phyloP scores from a whole-genome alignment of 2,113 vertebrate species.

The Poeciliopsis occidentalis region DNA sequence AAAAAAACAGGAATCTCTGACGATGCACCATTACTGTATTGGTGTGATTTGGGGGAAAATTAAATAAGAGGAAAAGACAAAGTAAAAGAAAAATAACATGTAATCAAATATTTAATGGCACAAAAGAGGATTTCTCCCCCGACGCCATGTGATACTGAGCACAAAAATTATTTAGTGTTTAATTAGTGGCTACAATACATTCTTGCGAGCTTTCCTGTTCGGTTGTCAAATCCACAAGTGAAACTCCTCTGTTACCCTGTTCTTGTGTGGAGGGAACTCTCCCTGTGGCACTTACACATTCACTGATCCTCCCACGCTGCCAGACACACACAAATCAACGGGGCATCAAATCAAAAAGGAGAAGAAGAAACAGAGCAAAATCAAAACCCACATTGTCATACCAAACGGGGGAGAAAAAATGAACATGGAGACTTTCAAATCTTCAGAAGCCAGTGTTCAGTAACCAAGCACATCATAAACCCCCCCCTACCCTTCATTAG shows the following conservation, averaged over 20 bases:
- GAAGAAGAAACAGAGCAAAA: constrained; percentile 12
- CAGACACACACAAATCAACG: too few relatives aligned
- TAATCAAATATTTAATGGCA: constrained; percentile 13
- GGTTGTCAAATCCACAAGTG: constrained; percentile 43
- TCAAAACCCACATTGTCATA: constrained; percentile 57
- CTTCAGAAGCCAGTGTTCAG: constrained; percentile 64
- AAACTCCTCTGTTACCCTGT: too few relatives aligned
- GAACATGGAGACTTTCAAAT: constrained; percentile 24
- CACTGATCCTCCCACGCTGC: too few relatives aligned
- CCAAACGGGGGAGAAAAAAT: constrained; percentile 11
- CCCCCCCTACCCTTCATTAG: constrained; percentile 49
- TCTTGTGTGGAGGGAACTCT: too few relatives aligned
- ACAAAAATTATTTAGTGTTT: constrained; percentile 6
- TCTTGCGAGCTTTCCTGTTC: constrained; percentile 44
- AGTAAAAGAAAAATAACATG: not conserved
- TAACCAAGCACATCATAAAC: constrained; percentile 62
- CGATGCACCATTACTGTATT: constrained; percentile 23
- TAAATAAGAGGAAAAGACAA: not conserved
- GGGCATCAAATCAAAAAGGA: constrained; percentile 27
- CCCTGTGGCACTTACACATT: too few relatives aligned
- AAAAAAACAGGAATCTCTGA: constrained; percentile 48
- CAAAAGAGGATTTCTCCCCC: not conserved
- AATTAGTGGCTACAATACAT: constrained; percentile 28
- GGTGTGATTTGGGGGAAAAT: not conserved
- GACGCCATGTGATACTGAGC: not conserved